A percentile compares a stretch with the other conserved stretches of the same genome.
phyloP scores from a whole-genome alignment of 2,797 vertebrate species.

The Neopelma chrysocephalum region DNA sequence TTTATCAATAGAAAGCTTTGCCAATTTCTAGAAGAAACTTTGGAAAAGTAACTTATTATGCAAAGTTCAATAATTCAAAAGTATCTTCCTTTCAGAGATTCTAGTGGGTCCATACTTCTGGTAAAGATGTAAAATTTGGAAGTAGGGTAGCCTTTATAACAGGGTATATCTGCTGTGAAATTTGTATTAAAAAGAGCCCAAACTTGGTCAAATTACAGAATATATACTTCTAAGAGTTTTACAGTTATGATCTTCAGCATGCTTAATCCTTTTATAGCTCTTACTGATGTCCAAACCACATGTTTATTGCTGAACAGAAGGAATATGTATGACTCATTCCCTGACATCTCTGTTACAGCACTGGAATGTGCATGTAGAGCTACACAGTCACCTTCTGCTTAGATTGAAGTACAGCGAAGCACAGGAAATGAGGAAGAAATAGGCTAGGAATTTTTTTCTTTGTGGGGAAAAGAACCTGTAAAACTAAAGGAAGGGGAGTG shows the following conservation, averaged over 20 bases:
- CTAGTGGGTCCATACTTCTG: neutral
- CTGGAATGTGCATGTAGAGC: neutral
- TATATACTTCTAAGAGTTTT: neutral
- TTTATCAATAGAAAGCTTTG: neutral
- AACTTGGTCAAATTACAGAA: neutral
- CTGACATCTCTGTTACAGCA: neutral
- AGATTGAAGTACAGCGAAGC: neutral
- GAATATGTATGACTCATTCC: neutral
- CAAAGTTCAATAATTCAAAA: neutral
- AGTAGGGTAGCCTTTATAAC: neutral
- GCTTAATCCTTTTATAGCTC: neutral
- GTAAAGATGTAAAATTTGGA: neutral
- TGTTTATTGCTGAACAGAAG: neutral
- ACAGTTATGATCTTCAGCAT: neutral
- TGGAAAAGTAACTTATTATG: neutral
- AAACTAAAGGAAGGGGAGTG: neutral
- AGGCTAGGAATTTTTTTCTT: neutral
- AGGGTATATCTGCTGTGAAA: neutral
- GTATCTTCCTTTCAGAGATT: neutral
- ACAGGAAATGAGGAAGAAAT: neutral
- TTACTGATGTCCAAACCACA: neutral
- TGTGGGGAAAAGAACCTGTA: neutral
- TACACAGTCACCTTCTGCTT: neutral
- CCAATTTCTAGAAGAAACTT: neutral
- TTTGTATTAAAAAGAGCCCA: neutral